Conservation (phyloP, 1,140 invertebrate species). For the Drosophila prosaltans region DNA sequence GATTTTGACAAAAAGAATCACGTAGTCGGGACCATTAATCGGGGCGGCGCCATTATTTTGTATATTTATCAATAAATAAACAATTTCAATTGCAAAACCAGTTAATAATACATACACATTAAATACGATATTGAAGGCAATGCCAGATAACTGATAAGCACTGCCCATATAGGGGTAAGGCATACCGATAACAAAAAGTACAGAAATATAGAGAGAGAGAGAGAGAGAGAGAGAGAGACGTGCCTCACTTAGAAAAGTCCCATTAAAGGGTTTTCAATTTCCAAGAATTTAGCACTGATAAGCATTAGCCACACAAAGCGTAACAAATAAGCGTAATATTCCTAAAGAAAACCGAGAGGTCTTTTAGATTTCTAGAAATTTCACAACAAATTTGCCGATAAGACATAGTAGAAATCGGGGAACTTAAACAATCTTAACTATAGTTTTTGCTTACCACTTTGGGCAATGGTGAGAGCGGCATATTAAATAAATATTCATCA, state of each 20-base stretch:
- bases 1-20: constrained; percentile 17
- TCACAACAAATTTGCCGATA: constrained; percentile 42
- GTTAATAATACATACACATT: constrained; percentile 42
- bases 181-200: constrained; percentile 10
- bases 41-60: constrained; percentile 32
- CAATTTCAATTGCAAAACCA: constrained; percentile 68
- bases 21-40: constrained; percentile 30
- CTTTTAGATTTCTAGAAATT: constrained; percentile 54
- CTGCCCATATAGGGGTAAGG: constrained; percentile 21
- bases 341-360: not conserved
- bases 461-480: constrained; percentile 76
- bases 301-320: constrained; percentile 22
- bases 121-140: constrained; percentile 35
- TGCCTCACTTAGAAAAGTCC: not conserved
- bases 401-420: constrained; percentile 12
- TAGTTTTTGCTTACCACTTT: constrained; percentile 70
- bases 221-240: not conserved
- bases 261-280: constrained; percentile 39
- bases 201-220: no score
- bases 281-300: constrained; percentile 45
- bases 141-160: constrained; percentile 25
- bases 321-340: constrained; percentile 11
- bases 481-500: constrained; percentile 75
- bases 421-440: no score
- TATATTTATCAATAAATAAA: constrained; percentile 40